A percentile compares a stretch with the other conserved stretches of the same genome.
Evolutionary conservation across 2,113 vertebrate species (phyloP).

Genomic region (Sterna hirundo): DNA sequence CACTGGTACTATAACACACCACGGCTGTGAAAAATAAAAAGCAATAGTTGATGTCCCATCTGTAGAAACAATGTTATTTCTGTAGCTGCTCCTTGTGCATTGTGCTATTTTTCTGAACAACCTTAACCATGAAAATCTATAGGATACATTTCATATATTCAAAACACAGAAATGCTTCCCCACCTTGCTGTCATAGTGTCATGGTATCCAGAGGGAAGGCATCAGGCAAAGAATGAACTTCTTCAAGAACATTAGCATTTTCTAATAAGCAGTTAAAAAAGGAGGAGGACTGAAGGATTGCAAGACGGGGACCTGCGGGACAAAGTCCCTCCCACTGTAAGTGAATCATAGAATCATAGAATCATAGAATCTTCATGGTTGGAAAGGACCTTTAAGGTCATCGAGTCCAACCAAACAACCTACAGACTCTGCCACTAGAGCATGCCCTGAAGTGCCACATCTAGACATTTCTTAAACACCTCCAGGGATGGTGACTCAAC

Average conservation of each 20-base stretch:
- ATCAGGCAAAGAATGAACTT: neutral
- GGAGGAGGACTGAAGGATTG: neutral
- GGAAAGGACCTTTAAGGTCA: too few species aligned
- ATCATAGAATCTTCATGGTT: too few species aligned
- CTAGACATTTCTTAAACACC: too few species aligned
- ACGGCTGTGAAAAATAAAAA: neutral
- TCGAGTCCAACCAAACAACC: too few species aligned
- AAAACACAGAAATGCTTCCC: neutral
- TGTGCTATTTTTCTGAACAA: neutral
- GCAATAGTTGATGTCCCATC: neutral
- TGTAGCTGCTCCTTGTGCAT: neutral
- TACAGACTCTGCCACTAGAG: too few species aligned
- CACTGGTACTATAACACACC: neutral
- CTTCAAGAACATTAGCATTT: neutral
- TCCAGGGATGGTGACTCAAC: too few species aligned
- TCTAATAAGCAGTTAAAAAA: neutral
- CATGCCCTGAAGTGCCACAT: too few species aligned
- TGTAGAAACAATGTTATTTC: neutral
- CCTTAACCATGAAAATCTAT: neutral
- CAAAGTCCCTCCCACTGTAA: too few species aligned
- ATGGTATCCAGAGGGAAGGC: neutral
- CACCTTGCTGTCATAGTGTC: neutral
- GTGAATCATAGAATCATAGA: too few species aligned
- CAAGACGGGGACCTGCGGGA: too few species aligned
- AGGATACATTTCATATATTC: neutral